phyloP scores from a whole-genome alignment of 2,888 invertebrate species.

The Fragum sueziense region DNA sequence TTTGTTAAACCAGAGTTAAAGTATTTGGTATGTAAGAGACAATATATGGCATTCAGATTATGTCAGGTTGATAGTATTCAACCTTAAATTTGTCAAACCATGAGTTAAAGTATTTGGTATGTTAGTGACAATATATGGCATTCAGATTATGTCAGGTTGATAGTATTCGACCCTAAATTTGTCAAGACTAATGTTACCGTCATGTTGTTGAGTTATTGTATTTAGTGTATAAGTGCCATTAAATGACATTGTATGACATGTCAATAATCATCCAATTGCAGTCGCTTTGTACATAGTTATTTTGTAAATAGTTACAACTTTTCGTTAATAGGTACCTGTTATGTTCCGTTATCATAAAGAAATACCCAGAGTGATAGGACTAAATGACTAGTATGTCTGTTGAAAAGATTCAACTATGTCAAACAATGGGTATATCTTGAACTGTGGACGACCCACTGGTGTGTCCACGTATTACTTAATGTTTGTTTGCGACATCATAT shows the following conservation, averaged over 20 bases:
- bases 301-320: too few relatives aligned
- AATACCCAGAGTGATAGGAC: too few relatives aligned
- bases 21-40: too few relatives aligned
- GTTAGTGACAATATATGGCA: slow-evolving; percentile 42
- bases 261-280: neutral
- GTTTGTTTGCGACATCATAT: neutral
- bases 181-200: neutral
- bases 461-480: neutral
- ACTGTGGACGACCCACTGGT: neutral
- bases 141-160: slow-evolving; percentile 38
- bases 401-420: neutral
- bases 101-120: too few relatives aligned
- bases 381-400: neutral
- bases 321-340: too few relatives aligned
- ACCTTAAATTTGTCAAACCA: too few relatives aligned
- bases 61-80: too few relatives aligned
- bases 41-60: too few relatives aligned
- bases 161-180: slow-evolving; percentile 40
- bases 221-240: neutral
- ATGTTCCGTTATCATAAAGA: too few relatives aligned
- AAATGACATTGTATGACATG: neutral
- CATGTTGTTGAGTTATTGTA: neutral
- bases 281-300: neutral
- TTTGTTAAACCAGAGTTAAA: too few relatives aligned
- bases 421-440: neutral